Evolutionary conservation across 1,140 invertebrate species (phyloP).

Genomic region (Procambarus virginalis): DNA sequence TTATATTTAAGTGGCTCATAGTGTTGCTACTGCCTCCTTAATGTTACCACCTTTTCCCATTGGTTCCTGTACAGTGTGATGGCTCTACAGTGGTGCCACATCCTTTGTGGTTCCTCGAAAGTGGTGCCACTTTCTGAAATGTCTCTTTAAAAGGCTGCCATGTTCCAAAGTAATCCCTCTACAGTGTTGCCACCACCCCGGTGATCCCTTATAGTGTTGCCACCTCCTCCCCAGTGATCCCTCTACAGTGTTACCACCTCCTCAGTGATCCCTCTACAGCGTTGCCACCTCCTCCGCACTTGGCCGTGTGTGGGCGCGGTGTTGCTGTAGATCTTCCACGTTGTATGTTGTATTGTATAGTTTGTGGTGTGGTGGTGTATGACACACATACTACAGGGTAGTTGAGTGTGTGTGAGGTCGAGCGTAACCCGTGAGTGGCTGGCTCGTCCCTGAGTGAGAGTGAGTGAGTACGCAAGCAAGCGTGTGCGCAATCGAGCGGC

Average conservation of each 20-base stretch:
- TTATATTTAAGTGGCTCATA: conserved; percentile 37
- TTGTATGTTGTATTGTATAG: conserved; percentile 61
- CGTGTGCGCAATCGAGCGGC: no score
- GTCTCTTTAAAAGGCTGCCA: conserved; percentile 28
- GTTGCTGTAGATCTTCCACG: conserved; percentile 65
- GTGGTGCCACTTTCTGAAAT: conserved; percentile 25
- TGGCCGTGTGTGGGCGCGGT: conserved; percentile 58
- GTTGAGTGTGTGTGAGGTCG: background rate
- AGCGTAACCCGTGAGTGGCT: no score
- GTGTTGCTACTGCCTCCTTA: conserved; percentile 21
- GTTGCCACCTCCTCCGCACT: conserved; percentile 65
- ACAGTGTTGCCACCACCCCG: conserved; percentile 31
- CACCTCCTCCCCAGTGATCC: conserved; percentile 13
- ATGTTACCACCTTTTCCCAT: conserved; percentile 16
- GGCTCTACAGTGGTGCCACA: conserved; percentile 22
- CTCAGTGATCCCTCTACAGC: conserved; percentile 65
- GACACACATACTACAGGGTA: background rate
- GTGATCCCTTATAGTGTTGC: conserved; percentile 41
- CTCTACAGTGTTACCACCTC: conserved; percentile 47
- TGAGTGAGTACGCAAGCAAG: no score
- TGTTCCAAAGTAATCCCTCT: conserved; percentile 13
- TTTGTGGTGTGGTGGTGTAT: conserved; percentile 44
- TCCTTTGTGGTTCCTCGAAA: conserved; percentile 16
- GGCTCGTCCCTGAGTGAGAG: background rate
- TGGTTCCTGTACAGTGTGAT: conserved; percentile 13